Base-by-base conservation (phyloP, 1,140 invertebrate genomes). In the Zaprionus kolodkinae region DNA sequence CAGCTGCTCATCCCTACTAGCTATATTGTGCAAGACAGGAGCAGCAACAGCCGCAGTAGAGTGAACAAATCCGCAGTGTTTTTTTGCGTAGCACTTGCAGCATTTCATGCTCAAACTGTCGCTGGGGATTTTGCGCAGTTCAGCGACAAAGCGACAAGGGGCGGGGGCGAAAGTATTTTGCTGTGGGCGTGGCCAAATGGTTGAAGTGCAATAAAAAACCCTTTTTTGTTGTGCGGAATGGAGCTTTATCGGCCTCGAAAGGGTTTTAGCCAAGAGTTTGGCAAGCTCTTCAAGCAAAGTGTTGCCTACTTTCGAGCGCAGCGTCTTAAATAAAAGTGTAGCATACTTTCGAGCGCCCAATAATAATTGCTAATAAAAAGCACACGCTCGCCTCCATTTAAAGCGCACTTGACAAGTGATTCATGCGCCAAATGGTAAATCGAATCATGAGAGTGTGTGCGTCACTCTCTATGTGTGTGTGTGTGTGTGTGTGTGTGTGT, bases 61-160 rank as follows among this genome's bases (percentile, higher is more conserved):
- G 77, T 54, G 36, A 40, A 61, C n/a, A n/a, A 73, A 67, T 74
- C 66, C 61, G 55, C 52, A 50, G 43, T n/a, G 40, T 48, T 73
- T 68, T 48, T 73, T 68, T 57, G 33, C 48, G 40, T 57, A 45
- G 61, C 50, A 75, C 66, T 48, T 82, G 77, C 72, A 67, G 54
- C 79, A 50, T 69, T 85, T 66, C 21, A 38, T 66, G 56, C 45
- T n/a, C 43, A 69, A 86, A 79, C 40, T 77, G 73, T 76, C 78
- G 36, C 54, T 11, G 25, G 75, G 65, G 56, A 79, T 81, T 81
- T 84, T 84, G 43, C 66, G 68, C 83, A 79, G 79, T 76, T 76
- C 83, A 87, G 71, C 64, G 35, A 21, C 15, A 63, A 40, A 36
- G 40, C 13, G 25, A 54, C 12, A 15, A 1, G 15, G 15, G 9